Conservation (phyloP, 2,888 invertebrate genomes). For the Ferrisia virgata region DNA sequence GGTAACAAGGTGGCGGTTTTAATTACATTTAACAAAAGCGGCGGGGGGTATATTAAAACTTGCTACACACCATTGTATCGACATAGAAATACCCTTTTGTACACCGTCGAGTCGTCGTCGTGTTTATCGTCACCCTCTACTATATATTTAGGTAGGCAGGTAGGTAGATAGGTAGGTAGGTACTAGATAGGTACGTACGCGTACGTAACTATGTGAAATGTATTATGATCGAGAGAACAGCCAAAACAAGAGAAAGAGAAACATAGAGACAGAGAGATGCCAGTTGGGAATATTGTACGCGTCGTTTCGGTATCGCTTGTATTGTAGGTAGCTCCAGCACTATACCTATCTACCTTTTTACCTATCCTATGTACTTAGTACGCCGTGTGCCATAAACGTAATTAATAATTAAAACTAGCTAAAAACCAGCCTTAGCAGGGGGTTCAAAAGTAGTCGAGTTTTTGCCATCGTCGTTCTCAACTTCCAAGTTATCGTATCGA, state of each 20-base stretch:
- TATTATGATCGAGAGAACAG: not conserved
- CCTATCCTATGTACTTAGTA: not conserved
- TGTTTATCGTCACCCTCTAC: not conserved
- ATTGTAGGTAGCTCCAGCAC: too few species aligned
- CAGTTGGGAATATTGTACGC: constrained; percentile 8
- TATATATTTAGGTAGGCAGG: too few species aligned
- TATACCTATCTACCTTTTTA: too few species aligned
- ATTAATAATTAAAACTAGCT: constrained; percentile 1
- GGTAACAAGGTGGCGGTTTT: constrained; percentile 35
- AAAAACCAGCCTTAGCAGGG: constrained; percentile 4
- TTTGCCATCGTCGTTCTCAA: not conserved
- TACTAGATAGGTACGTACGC: too few species aligned
- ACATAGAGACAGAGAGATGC: not conserved
- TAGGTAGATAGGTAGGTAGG: too few species aligned
- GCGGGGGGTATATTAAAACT: constrained; percentile 40
- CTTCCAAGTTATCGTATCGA: too few species aligned
- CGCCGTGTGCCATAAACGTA: not conserved
- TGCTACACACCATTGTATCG: constrained; percentile 30
- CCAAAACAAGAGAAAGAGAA: not conserved
- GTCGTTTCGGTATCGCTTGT: not conserved
- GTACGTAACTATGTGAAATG: not conserved
- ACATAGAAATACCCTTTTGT: constrained; percentile 12
- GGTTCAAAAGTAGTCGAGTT: not conserved
- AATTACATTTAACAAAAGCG: constrained; percentile 32
- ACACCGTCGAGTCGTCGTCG: not conserved